Conservation (phyloP, 1,140 invertebrate genomes). For the Archivesica marissinica region DNA sequence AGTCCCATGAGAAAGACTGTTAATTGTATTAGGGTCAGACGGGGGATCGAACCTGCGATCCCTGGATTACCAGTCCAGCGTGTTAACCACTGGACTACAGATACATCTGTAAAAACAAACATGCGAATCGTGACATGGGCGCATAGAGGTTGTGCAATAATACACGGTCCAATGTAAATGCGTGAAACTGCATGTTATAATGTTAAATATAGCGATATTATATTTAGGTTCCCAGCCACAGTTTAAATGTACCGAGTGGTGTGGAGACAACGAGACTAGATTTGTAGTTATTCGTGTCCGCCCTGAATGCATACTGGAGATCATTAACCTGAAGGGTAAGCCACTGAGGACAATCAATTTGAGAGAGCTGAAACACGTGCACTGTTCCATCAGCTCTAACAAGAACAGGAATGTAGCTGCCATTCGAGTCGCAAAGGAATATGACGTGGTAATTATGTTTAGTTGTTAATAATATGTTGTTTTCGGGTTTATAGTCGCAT, state of each 20-base stretch:
- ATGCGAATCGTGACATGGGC: too few species aligned
- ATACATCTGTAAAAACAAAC: too few species aligned
- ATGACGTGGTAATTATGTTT: slow-evolving; percentile 89
- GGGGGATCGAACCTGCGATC: too few species aligned
- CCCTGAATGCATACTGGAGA: slow-evolving; percentile 66
- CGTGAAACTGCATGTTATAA: too few species aligned
- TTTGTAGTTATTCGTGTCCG: slow-evolving; percentile 68
- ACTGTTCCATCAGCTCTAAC: slow-evolving; percentile 87
- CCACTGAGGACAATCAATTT: slow-evolving; percentile 85
- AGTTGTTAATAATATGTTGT: too few species aligned
- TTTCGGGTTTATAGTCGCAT: neutral
- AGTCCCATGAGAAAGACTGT: too few species aligned
- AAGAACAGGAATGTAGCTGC: slow-evolving; percentile 92
- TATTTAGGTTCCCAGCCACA: slow-evolving; percentile 46
- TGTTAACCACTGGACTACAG: too few species aligned
- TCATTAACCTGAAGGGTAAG: slow-evolving; percentile 76
- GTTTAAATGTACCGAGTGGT: slow-evolving; percentile 72
- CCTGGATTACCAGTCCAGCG: too few species aligned
- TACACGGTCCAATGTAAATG: too few species aligned
- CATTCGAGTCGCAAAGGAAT: slow-evolving; percentile 94
- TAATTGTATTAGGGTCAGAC: too few species aligned
- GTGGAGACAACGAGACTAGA: slow-evolving; percentile 61
- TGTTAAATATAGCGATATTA: too few species aligned
- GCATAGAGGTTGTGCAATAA: too few species aligned
- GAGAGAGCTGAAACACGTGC: slow-evolving; percentile 89